Evolutionary conservation across 2,797 vertebrate species (phyloP), one percentile per base, ranked within the genome.

Genomic region (Intellagama lesueurii): DNA sequence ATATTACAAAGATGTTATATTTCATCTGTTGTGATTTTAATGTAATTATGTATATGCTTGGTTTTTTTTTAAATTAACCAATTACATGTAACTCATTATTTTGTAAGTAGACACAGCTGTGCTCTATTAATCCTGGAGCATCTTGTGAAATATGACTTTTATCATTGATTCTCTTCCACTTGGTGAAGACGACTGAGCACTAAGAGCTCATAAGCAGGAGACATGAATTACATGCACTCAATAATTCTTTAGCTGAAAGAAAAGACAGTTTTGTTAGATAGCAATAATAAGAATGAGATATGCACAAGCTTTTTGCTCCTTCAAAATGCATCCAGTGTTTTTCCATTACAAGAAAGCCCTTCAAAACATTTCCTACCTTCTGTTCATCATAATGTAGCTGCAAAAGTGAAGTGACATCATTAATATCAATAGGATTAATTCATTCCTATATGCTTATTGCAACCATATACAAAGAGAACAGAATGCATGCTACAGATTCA

Each of bases 211-310:
- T 26, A 83, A 72, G 26, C 24, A 24, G 26, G 28, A 60, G 19
- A 47, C 16, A 40, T 47, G 6, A 24, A 47, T 35, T 64, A 16
- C 30, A 70, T 47, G n/a, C 52, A n/a, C 16, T 44, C 9, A 60
- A 79, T 35, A 83, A 90, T 32, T 64, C 83, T 68, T 75, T 35
- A 87, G 35, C 30, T 0, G 75, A 79, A 72, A 73, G 30, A 87
- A 79, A 17, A 69, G 24, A 85, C 35, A 87, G 70, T n/a, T 78
- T 77, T 60, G 75, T 73, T 86, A 77, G 32, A 90, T 86, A 86
- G 26, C 19, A 32, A 44, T 49, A 60, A 44, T 32, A 47, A 82
- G 28, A 7, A 69, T 87, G 60, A 68, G 14, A 40, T 30, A 77
- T 30, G 9, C 60, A 66, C n/a, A 32, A 68, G 2, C 12, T 28